phyloP scores from a whole-genome alignment of 2,113 vertebrate genomes.

The Ailuropoda melanoleuca region DNA sequence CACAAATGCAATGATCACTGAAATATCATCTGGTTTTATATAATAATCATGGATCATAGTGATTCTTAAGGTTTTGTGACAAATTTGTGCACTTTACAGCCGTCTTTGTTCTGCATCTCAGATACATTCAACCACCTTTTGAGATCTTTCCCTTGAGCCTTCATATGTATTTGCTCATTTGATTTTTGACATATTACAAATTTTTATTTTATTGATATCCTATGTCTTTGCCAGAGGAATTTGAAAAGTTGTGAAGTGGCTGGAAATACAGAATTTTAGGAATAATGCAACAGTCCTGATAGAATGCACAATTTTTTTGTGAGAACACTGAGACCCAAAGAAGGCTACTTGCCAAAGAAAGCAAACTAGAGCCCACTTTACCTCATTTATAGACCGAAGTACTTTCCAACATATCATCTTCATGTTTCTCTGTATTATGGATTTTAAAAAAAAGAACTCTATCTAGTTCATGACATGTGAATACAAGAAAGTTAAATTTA shows the following conservation, averaged over 20 bases:
- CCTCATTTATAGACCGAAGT: neutral
- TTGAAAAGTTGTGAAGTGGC: neutral
- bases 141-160: neutral
- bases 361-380: neutral
- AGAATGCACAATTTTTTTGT: neutral
- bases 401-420: neutral
- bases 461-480: neutral
- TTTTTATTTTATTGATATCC: neutral
- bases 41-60: neutral
- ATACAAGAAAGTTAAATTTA: conserved; percentile 30
- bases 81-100: neutral
- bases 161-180: neutral
- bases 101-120: neutral
- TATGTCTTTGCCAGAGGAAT: neutral
- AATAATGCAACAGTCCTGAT: neutral
- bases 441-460: neutral
- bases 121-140: neutral
- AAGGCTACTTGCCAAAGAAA: neutral
- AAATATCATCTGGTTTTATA: neutral
- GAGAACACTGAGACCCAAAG: neutral
- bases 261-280: neutral
- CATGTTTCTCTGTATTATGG: neutral
- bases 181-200: conserved; percentile 19
- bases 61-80: neutral
- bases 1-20: neutral